Evolutionary conservation across 2,797 vertebrate species (phyloP), one percentile per base, ranked within the genome.

Genomic region (Eupleurogrammus muticus): DNA sequence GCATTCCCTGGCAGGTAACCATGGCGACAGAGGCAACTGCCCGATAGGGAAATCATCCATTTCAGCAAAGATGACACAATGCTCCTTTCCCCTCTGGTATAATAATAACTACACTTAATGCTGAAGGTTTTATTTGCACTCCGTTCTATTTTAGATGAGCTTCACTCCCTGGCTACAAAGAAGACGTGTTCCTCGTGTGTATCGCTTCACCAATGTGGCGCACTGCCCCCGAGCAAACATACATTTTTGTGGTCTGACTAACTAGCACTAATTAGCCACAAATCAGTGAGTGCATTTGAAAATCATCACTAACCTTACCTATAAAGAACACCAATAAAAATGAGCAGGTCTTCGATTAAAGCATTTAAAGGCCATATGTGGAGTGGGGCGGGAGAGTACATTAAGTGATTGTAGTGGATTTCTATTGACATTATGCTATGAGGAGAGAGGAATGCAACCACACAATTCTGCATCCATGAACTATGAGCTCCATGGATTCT

Each of bases 261-360:
- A 81, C 85, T 86, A n/a, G 64, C 35, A 66, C 81, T 86, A 90
- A 92, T 90, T 80, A 86, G 83, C 70, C 83, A 83, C 85, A 89
- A 91, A 92, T 85, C 80, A 90, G 82, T 9, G 75, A 83, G 85
- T 83, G 82, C 89, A 85, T 89, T 87, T 90, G 80, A 88, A 89
- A 91, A 89, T 87, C 87, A 91, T 92, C 88, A 75, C 83, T 69
- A 80, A 71, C 71, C 80, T 87, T 79, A 85, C 83, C 83, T 80
- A 91, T 90, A 92, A 92, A 92, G 88, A 90, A 91, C 81, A 83
- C 64, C 80, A 85, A 88, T 91, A 88, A 91, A 92, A 90, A 90
- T 87, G 75, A 90, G 81, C 81, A 86, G 75, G 49, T 81, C 75
- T 89, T 90, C 77, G 83, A 90, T 89, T 85, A 71, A 87, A 80